Base-by-base conservation (phyloP, 2,113 vertebrate species). In the Cyphomyrus discorhynchus region DNA sequence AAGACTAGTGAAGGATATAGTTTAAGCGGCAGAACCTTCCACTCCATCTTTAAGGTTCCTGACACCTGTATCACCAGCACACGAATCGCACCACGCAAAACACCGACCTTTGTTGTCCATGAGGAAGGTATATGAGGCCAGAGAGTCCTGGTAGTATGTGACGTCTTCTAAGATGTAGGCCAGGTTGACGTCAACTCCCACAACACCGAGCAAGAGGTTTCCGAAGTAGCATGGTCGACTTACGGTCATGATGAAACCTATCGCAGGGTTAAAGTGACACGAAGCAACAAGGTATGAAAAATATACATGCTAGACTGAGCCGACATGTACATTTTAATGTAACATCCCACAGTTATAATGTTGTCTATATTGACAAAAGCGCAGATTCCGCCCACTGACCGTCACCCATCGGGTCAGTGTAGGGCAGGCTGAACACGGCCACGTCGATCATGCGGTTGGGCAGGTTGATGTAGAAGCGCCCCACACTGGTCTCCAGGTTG, bases 101-200 rank as follows among this genome's bases (percentile, higher is more conserved):
- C 5, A 66, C n/a, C 93, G 93, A 99, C 98, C 98, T 98, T 99
- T 99, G 94, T 99, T 98, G 94, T 99, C 98, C 17, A 99, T 99
- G 90, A 99, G 98, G 93, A 99, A 99, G 0, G 98, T 99, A 94
- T 99, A 99, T n/a, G 98, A 99, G 7, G 98, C 98, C 95, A 99
- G 93, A 0, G 98, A 99, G 93, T 99, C 98, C 91, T 99, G 98
- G 91, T 99, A 99, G 92, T 99, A 99, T 0, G 98, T 99, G 92
- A 99, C 98, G 1, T 99, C 98, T 93, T 99, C 98, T 86, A 99
- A 94, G 92, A 99, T 99, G 83, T 99, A 99, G 0, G 98, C 98
- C 13, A 99, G 95, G 87, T 99, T 99, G 89, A 99, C 98, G 0
- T 99, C 98, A 5, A 99, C 98, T 5, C 98, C 98, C 49, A 99